These are phyloP conservation scores for Actenoides hombroni DNA, from an alignment of 2,113 vertebrate species.

Conservation along the genomic window DNA sequence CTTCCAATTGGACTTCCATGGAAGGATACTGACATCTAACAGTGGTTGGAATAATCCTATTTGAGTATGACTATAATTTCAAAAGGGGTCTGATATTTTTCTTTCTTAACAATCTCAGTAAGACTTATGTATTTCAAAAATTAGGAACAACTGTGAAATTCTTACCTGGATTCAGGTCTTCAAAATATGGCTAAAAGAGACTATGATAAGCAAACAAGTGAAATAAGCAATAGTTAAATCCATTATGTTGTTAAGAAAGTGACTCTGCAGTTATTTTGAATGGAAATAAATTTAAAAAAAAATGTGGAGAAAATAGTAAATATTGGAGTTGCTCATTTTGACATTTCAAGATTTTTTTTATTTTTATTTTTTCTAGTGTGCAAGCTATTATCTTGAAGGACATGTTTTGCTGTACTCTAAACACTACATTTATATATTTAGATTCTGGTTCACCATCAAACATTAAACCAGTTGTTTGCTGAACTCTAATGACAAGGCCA, in stretches of 20 bases:
- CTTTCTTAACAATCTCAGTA: not conserved
- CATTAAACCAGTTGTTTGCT: not conserved
- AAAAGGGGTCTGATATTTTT: not conserved
- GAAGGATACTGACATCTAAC: constrained; percentile 63
- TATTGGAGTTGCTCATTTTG: not conserved
- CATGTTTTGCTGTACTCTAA: not conserved
- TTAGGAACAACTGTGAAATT: not conserved
- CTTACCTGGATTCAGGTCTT: not conserved
- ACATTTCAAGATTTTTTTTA: not conserved
- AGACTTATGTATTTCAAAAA: not conserved
- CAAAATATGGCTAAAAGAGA: not conserved
- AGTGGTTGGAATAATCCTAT: not conserved
- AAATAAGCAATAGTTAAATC: not conserved
- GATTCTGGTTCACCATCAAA: not conserved
- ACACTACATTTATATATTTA: not conserved
- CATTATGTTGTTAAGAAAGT: not conserved
- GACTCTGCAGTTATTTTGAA: not conserved
- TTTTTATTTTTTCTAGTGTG: not conserved
- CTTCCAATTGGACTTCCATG: not conserved
- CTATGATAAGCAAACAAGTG: not conserved
- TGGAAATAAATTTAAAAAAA: not conserved
- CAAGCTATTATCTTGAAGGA: not conserved
- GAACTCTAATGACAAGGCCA: not conserved
- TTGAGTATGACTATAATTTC: not conserved
- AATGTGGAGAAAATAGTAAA: not conserved